These are phyloP conservation scores for Thamnaconus septentrionalis DNA, from an alignment of 2,113 vertebrate species.

Conservation along the genomic window DNA sequence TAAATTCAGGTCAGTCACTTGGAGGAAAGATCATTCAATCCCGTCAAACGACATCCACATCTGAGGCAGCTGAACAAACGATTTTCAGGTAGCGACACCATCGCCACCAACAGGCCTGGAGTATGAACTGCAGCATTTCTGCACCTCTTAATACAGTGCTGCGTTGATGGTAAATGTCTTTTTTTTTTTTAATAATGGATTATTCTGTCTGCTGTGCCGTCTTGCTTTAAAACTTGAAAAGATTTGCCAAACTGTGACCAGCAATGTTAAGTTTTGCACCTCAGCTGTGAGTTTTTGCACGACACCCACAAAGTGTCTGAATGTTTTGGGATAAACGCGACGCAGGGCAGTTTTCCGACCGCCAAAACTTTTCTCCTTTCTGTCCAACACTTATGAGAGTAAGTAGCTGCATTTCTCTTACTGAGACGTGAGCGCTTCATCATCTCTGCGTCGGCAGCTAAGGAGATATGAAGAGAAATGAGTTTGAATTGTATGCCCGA, in stretches of 20 bases:
- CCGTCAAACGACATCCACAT: slow-evolving; percentile 28
- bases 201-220: no score
- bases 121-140: no score
- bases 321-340: slow-evolving; percentile 5
- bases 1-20: slow-evolving; percentile 53
- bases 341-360: no score
- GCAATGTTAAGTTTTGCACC: slow-evolving; percentile 12
- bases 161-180: no score
- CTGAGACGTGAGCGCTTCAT: no score
- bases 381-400: neutral
- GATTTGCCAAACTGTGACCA: slow-evolving; percentile 13
- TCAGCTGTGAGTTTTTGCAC: slow-evolving; percentile 34
- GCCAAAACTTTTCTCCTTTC: neutral
- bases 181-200: no score
- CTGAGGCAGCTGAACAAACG: neutral
- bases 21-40: slow-evolving; percentile 34
- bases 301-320: slow-evolving; percentile 25
- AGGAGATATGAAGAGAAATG: neutral
- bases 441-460: neutral
- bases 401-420: no score
- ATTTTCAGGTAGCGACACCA: neutral
- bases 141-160: no score
- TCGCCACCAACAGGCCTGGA: no score
- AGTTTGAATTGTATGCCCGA: no score
- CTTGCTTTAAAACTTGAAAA: no score